Conservation (phyloP, 2,888 invertebrate genomes). For the Orchesellides sinensis region DNA sequence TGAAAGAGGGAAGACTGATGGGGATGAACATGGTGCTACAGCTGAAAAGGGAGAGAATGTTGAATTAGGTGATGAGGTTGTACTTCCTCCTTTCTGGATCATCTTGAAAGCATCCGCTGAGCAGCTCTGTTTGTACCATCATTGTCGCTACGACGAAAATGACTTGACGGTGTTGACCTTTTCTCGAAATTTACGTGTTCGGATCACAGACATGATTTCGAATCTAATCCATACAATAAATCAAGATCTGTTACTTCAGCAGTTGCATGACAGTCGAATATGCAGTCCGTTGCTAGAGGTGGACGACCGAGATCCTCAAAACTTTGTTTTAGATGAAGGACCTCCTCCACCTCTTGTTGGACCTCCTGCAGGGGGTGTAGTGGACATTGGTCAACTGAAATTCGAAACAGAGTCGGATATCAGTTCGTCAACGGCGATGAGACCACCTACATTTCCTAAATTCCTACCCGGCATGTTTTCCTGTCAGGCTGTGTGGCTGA, state of each 20-base stretch:
- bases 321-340: constrained; percentile 77
- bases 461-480: constrained; percentile 82
- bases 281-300: constrained; percentile 84
- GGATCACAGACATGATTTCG: constrained; percentile 22
- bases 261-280: constrained; percentile 82
- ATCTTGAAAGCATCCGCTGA: constrained; percentile 14
- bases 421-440: constrained; percentile 8
- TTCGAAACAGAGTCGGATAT: constrained; percentile 53
- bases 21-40: no score
- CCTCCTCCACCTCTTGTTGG: constrained; percentile 76
- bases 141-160: constrained; percentile 57
- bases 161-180: constrained; percentile 21
- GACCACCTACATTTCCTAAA: background rate
- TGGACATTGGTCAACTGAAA: background rate
- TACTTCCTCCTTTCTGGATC: constrained; percentile 55
- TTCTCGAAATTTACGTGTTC: constrained; percentile 33
- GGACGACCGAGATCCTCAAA: constrained; percentile 77
- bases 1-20: constrained; percentile 79
- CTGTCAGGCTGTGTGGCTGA: constrained; percentile 86
- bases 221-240: constrained; percentile 80
- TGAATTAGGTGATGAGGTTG: background rate
- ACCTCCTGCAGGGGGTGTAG: background rate
- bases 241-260: constrained; percentile 83
- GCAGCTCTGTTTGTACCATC: constrained; percentile 44
- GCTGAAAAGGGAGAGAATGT: background rate